Evolutionary conservation across 2,113 vertebrate genomes (phyloP).

Genomic region (Noturus placidus): DNA sequence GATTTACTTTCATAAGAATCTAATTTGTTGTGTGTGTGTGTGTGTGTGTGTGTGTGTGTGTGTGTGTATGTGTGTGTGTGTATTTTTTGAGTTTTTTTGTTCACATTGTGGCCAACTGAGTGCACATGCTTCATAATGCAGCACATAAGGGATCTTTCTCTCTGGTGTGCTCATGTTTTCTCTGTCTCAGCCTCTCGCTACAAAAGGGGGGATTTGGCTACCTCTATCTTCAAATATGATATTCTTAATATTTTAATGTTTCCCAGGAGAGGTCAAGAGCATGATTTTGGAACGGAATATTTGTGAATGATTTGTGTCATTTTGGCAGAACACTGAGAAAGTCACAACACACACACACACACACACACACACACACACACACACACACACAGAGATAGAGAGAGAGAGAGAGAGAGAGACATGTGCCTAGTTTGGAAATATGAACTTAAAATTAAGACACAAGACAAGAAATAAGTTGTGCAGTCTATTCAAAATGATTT

Average conservation of each 20-base stretch:
- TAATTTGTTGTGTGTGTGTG: slow-evolving; percentile 12
- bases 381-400: not conserved
- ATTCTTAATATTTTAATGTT: not conserved
- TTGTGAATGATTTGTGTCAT: slow-evolving; percentile 27
- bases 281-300: not conserved
- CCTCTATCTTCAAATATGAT: not conserved
- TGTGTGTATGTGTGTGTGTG: too few species aligned
- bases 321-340: not conserved
- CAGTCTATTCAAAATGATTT: not conserved
- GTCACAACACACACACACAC: not conserved
- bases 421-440: not conserved
- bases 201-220: not conserved
- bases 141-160: slow-evolving; percentile 31
- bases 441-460: not conserved
- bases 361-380: slow-evolving; percentile 7
- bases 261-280: not conserved
- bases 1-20: slow-evolving; percentile 41
- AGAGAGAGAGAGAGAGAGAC: not conserved
- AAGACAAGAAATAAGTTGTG: not conserved
- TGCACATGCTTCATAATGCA: slow-evolving; percentile 32
- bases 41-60: not conserved
- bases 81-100: not conserved
- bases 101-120: not conserved
- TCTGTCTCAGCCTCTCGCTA: not conserved
- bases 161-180: not conserved